Percentiles rank a stretch among this genome's conserved stretches.
Evolutionary conservation across 2,888 invertebrate species (phyloP).

Genomic region (Ceratothoa steindachneri): DNA sequence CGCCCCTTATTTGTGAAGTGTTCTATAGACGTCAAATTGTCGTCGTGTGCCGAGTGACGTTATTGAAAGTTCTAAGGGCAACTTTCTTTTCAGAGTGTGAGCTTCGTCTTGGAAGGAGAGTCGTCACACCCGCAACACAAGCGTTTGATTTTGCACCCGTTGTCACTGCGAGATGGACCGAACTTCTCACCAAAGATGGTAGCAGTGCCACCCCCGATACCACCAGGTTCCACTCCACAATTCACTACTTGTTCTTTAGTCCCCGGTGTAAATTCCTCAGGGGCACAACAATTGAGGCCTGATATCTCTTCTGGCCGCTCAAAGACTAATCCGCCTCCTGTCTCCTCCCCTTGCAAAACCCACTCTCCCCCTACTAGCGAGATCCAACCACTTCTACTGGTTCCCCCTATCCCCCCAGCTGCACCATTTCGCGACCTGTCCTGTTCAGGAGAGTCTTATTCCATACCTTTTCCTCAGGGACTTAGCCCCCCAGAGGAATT

Average conservation of each 20-base stretch:
- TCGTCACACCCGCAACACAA: too few relatives aligned
- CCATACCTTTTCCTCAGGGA: background rate
- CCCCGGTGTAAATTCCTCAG: background rate
- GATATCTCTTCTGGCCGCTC: background rate
- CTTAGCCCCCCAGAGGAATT: background rate
- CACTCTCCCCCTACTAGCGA: background rate
- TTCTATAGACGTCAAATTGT: too few relatives aligned
- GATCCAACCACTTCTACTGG: background rate
- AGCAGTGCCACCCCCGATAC: background rate
- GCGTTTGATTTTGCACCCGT: too few relatives aligned
- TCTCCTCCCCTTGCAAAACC: background rate
- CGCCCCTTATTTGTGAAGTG: too few relatives aligned
- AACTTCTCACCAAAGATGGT: background rate
- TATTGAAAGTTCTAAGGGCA: too few relatives aligned
- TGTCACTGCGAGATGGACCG: background rate
- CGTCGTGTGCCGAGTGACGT: too few relatives aligned
- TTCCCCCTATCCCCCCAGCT: constrained; percentile 4
- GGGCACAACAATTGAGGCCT: background rate
- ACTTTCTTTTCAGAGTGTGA: background rate
- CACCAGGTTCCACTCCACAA: background rate
- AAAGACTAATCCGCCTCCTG: too few relatives aligned
- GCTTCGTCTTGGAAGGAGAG: background rate
- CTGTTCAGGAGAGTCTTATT: background rate
- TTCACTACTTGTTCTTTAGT: background rate
- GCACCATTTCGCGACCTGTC: background rate